A percentile compares a stretch with the other conserved stretches of the same genome.
Conservation (phyloP, 2,888 invertebrate genomes). For the Hipparchia sbordonii region DNA sequence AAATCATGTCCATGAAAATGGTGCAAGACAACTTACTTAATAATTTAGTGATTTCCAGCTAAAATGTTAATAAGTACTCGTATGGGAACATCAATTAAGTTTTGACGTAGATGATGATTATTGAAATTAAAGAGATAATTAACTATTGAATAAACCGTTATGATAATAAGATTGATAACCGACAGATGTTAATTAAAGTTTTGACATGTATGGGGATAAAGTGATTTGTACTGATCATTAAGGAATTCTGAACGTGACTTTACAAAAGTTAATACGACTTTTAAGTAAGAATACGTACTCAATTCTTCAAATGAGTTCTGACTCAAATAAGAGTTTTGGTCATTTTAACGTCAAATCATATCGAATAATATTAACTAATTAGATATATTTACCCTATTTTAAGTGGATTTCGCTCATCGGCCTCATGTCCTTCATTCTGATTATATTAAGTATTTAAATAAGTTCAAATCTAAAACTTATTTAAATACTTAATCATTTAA, state of each 20-base stretch:
- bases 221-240: slow-evolving; percentile 1
- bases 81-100: too few species aligned
- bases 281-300: background rate
- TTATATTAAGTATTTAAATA: too few species aligned
- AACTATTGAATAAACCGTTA: background rate
- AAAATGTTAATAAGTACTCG: too few species aligned
- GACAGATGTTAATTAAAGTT: background rate
- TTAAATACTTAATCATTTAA: too few species aligned
- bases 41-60: too few species aligned
- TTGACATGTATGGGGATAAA: slow-evolving; percentile 3
- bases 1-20: too few species aligned
- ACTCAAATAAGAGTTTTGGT: background rate
- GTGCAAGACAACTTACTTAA: too few species aligned
- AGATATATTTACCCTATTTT: background rate
- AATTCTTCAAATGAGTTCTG: background rate
- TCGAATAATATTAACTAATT: background rate
- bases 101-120: too few species aligned
- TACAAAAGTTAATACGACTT: slow-evolving; percentile 13
- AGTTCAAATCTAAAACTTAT: too few species aligned
- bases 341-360: background rate
- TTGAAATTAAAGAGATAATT: background rate
- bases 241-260: slow-evolving; percentile 22
- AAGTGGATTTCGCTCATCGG: background rate
- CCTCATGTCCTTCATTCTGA: too few species aligned
- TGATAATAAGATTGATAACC: slow-evolving; percentile 6